A percentile compares a stretch with the other conserved stretches of the same genome.
Conservation (phyloP, 2,888 invertebrate species). For the Mimas tiliae region DNA sequence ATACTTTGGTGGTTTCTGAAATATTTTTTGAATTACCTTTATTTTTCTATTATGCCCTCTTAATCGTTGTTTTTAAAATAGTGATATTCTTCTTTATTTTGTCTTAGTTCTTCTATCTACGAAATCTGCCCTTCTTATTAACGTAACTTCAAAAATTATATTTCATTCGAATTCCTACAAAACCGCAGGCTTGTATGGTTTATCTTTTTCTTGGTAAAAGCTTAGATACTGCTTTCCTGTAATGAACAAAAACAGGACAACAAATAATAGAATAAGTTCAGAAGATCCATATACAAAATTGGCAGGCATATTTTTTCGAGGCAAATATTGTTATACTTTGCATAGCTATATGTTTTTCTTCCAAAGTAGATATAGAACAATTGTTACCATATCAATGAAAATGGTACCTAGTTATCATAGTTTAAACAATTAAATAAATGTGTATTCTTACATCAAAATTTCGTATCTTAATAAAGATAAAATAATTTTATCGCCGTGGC, state of each 20-base stretch:
- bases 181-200: not conserved
- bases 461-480: not conserved
- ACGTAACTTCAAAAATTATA: not conserved
- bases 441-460: not conserved
- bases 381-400: not conserved
- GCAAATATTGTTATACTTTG: not conserved
- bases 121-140: not conserved
- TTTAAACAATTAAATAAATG: not conserved
- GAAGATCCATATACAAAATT: not conserved
- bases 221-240: not conserved
- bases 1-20: not conserved
- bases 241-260: constrained; percentile 11
- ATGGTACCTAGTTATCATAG: not conserved
- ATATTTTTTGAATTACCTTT: not conserved
- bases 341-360: not conserved
- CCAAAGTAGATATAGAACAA: not conserved
- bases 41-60: not conserved
- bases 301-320: not conserved
- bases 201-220: not conserved
- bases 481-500: not conserved
- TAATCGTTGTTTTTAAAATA: not conserved
- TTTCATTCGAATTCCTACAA: not conserved
- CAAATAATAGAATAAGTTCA: not conserved
- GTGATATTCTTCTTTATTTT: not conserved
- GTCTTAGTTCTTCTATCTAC: not conserved